These are phyloP conservation scores for Falcunculus frontatus DNA, from an alignment of 2,113 vertebrate genomes.

Conservation along the genomic window DNA sequence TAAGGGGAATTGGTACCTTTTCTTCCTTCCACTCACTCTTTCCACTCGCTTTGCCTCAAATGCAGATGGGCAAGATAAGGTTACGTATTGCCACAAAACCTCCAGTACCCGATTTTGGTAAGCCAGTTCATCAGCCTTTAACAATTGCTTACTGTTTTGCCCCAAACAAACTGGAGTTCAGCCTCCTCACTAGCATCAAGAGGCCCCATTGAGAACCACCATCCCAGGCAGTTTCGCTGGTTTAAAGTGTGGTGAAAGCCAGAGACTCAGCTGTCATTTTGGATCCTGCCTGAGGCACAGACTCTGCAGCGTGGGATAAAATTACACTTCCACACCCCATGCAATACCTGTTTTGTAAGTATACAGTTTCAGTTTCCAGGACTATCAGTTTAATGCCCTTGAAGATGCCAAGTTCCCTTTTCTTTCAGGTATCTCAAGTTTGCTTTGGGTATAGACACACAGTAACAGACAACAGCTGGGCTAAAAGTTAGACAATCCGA, in stretches of 20 bases:
- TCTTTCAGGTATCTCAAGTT: not conserved
- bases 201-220: not conserved
- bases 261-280: not conserved
- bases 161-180: not conserved
- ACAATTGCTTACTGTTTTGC: not conserved
- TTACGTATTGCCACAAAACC: not conserved
- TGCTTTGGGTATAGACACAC: not conserved
- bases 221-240: not conserved
- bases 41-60: not conserved
- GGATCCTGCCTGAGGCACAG: not conserved
- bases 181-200: not conserved
- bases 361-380: conserved; percentile 24
- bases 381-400: not conserved
- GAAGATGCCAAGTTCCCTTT: not conserved
- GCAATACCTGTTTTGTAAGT: conserved; percentile 34
- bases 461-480: not conserved
- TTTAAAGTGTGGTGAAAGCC: not conserved
- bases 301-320: not conserved
- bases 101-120: not conserved
- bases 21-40: not conserved
- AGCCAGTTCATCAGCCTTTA: not conserved
- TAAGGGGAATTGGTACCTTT: not conserved
- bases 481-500: not conserved
- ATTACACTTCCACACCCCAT: conserved; percentile 24
- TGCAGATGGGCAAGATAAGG: not conserved